These are phyloP conservation scores for Kradibia gibbosae DNA, from an alignment of 1,140 invertebrate species.

Conservation along the genomic window DNA sequence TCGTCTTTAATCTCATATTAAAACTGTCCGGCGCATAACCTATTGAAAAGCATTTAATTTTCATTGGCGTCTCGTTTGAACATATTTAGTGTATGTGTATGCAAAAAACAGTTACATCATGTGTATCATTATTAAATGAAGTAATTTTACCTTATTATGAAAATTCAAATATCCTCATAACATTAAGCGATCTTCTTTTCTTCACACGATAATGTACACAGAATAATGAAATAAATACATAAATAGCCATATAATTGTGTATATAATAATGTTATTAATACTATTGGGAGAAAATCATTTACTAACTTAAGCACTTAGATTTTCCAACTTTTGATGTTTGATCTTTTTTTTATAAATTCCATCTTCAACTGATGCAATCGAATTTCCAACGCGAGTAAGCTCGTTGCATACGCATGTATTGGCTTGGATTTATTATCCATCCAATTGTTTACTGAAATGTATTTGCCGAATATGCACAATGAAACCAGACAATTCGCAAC, in stretches of 20 bases:
- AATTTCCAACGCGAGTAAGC: neutral
- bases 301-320: conserved; percentile 11
- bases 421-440: neutral
- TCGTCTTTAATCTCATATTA: too few species aligned
- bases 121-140: too few species aligned
- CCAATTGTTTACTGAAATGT: neutral
- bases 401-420: neutral
- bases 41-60: too few species aligned
- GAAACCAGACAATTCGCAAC: neutral
- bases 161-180: too few species aligned
- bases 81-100: too few species aligned
- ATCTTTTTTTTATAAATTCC: neutral
- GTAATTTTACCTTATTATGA: too few species aligned
- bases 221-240: neutral
- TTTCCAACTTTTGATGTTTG: conserved; percentile 4
- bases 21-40: too few species aligned
- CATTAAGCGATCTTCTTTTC: too few species aligned
- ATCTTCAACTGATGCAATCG: neutral
- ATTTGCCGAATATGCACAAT: conserved; percentile 26
- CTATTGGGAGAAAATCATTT: neutral
- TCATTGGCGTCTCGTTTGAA: too few species aligned
- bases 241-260: neutral
- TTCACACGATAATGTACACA: too few species aligned
- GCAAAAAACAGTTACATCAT: too few species aligned
- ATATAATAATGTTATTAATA: too few species aligned